These are phyloP conservation scores for Lasioglossum calceatum DNA, from an alignment of 2,888 invertebrate species.

Conservation along the genomic window DNA sequence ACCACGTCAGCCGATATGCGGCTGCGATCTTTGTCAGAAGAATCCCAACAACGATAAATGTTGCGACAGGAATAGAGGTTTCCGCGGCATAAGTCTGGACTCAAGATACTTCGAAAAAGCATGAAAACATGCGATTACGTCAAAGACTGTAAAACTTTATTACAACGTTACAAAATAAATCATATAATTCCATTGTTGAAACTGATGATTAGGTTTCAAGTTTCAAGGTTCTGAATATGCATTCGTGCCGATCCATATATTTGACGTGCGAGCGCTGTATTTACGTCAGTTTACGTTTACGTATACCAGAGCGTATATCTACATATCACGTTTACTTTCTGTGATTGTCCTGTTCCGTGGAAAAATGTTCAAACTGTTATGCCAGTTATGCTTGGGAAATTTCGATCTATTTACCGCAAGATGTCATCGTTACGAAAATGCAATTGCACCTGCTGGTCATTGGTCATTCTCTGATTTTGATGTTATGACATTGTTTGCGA, in stretches of 20 bases:
- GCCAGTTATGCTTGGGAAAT: background rate
- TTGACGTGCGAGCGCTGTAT: background rate
- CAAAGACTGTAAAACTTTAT: background rate
- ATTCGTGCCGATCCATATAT: background rate
- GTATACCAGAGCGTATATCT: too few relatives aligned
- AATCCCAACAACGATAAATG: conserved; percentile 45
- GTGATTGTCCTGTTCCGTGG: background rate
- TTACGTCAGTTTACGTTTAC: background rate
- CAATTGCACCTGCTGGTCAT: background rate
- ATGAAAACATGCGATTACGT: conserved; percentile 14
- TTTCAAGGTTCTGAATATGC: background rate
- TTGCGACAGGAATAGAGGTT: conserved; percentile 51
- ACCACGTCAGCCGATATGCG: conserved; percentile 59
- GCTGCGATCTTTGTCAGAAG: conserved; percentile 68
- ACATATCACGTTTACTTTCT: background rate
- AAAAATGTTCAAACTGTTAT: background rate
- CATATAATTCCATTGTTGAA: too few relatives aligned
- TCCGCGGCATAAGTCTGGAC: conserved; percentile 30
- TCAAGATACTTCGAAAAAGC: conserved; percentile 52
- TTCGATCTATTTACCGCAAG: conserved; percentile 17
- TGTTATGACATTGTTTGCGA: background rate
- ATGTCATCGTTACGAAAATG: conserved; percentile 21
- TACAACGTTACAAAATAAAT: background rate
- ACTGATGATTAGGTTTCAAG: background rate
- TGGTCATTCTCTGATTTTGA: conserved; percentile 17